phyloP scores from a whole-genome alignment of 2,797 vertebrate species.

The Karalla daura region DNA sequence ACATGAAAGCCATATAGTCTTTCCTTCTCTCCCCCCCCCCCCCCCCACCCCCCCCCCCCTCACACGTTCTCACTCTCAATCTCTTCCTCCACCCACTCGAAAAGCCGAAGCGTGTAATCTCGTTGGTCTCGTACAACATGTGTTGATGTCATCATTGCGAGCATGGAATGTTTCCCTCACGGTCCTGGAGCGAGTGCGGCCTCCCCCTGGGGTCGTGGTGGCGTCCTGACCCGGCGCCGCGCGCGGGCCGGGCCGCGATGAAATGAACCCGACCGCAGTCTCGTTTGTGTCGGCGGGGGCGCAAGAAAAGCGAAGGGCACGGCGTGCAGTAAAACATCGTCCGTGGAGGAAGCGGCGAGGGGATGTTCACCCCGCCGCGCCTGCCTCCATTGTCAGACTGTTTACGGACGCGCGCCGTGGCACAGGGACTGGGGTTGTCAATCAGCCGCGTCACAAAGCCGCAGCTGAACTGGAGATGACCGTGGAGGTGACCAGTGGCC shows the following conservation, averaged over 20 bases:
- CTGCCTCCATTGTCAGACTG: constrained; percentile 51
- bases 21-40: constrained; percentile 29
- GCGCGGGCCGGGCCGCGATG: constrained; percentile 19
- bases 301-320: constrained; percentile 24
- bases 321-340: constrained; percentile 47
- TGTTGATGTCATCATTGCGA: constrained; percentile 82
- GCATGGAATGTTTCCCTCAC: constrained; percentile 66
- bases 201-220: constrained; percentile 36
- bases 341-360: constrained; percentile 30
- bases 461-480: constrained; percentile 64
- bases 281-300: constrained; percentile 23
- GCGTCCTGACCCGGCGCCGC: constrained; percentile 41
- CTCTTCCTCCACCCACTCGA: constrained; percentile 78
- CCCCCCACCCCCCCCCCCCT: constrained; percentile 38
- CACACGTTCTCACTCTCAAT: constrained; percentile 70
- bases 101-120: constrained; percentile 80
- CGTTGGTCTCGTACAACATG: constrained; percentile 78
- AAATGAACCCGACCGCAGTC: constrained; percentile 30
- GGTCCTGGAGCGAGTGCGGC: constrained; percentile 48
- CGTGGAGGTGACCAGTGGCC: constrained; percentile 61
- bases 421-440: constrained; percentile 56
- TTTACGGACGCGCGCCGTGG: constrained; percentile 59
- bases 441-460: constrained; percentile 41
- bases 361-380: constrained; percentile 55
- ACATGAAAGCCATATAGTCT: constrained; percentile 68